These are phyloP conservation scores for Glyphotaelius pellucidus DNA, from an alignment of 2,888 invertebrate species.

Conservation along the genomic window DNA sequence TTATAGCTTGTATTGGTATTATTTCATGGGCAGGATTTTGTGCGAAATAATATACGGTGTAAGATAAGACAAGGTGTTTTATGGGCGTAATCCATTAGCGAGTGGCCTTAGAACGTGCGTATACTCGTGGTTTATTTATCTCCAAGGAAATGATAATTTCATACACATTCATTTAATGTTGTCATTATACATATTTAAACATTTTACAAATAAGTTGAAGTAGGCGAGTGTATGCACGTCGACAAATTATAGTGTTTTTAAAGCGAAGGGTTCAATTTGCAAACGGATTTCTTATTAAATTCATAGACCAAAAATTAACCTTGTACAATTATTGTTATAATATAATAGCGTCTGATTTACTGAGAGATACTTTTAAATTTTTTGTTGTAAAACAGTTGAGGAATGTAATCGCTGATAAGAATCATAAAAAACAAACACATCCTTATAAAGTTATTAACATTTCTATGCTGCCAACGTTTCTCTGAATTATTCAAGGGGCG, in stretches of 20 bases:
- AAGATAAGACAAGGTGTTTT: constrained; percentile 40
- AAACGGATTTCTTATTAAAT: too few species aligned
- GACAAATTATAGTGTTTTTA: background rate
- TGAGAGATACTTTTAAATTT: background rate
- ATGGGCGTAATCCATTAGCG: constrained; percentile 45
- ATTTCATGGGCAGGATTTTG: constrained; percentile 29
- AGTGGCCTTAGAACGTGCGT: constrained; percentile 40
- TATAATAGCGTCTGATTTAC: background rate
- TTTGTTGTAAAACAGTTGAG: background rate
- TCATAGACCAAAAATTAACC: background rate
- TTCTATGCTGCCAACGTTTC: constrained; percentile 37
- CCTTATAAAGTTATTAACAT: constrained; percentile 35
- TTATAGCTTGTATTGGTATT: background rate
- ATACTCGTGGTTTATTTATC: constrained; percentile 3
- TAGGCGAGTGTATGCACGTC: background rate
- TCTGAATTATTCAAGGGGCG: constrained; percentile 40
- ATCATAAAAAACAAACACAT: constrained; percentile 30
- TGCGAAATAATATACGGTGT: constrained; percentile 24
- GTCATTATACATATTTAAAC: background rate
- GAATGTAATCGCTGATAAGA: constrained; percentile 41
- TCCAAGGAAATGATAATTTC: constrained; percentile 33
- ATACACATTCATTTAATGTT: constrained; percentile 22
- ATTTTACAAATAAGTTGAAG: background rate
- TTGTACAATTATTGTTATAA: background rate
- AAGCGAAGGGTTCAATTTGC: background rate